A percentile compares a stretch with the other conserved stretches of the same genome.
Conservation (phyloP, 2,888 invertebrate genomes). For the Cryptocheilus praepositus region DNA sequence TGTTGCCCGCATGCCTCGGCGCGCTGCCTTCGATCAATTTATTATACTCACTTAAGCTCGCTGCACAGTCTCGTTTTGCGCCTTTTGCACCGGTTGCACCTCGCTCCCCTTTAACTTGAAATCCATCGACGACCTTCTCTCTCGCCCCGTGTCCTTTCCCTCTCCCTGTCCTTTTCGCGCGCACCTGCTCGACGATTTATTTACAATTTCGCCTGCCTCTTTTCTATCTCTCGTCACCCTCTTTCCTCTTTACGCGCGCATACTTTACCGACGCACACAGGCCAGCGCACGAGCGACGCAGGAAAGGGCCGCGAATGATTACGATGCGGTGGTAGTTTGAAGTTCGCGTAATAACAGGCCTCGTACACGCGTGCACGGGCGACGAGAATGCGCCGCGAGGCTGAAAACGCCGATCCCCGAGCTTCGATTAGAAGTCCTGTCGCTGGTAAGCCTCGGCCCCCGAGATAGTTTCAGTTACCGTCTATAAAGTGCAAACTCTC, state of each 20-base stretch:
- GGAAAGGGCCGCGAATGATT: slow-evolving; percentile 42
- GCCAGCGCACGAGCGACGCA: slow-evolving; percentile 15
- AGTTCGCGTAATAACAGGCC: slow-evolving; percentile 57
- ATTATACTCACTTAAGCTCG: slow-evolving; percentile 60
- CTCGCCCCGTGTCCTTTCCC: slow-evolving; percentile 1
- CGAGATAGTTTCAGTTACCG: slow-evolving; percentile 47
- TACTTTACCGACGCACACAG: neutral
- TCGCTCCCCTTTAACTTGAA: slow-evolving; percentile 22
- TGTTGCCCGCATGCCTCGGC: slow-evolving; percentile 61
- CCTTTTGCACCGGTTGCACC: slow-evolving; percentile 25
- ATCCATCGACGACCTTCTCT: neutral
- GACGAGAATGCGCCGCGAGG: slow-evolving; percentile 47
- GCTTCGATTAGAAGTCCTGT: slow-evolving; percentile 49
- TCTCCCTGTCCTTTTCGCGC: slow-evolving; percentile 8
- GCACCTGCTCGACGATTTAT: slow-evolving; percentile 42
- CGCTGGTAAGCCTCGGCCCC: slow-evolving; percentile 20
- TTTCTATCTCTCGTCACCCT: slow-evolving; percentile 15
- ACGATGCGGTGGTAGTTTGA: slow-evolving; percentile 55
- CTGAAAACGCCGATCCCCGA: slow-evolving; percentile 42
- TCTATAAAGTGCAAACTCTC: slow-evolving; percentile 50
- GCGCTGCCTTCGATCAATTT: slow-evolving; percentile 60
- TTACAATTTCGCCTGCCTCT: slow-evolving; percentile 35
- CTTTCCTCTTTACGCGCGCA: neutral
- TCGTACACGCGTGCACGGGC: slow-evolving; percentile 35
- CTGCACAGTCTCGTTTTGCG: slow-evolving; percentile 29